Base-by-base conservation (phyloP, 2,113 vertebrate genomes). In the Silurus meridionalis region DNA sequence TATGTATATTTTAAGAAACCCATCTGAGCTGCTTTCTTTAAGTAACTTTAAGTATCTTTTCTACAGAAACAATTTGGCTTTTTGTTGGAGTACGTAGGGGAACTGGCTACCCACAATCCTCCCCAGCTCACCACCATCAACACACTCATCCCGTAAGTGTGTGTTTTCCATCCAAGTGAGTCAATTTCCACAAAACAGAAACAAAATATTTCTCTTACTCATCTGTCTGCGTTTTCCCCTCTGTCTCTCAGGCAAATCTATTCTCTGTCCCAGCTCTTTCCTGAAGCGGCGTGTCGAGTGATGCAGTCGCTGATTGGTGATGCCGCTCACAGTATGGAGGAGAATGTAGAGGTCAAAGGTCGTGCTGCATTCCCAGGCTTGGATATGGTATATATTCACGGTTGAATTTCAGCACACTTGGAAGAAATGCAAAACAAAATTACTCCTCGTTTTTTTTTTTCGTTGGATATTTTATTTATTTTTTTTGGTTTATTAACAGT, bases 181-280 rank as follows among this genome's bases (percentile, higher is more conserved):
- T 60, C 17, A 61, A 1, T 48, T 23, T 80, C 11, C 28, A 23
- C 17, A 6, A 10, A 23, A 13, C 5, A 8, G 8, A 80, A 72
- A 48, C 11, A 71, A 25, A 25, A 55, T 53, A 2, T 77, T 13
- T 53, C 69, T 48, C 21, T 48, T 21, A 21, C n/a, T 19, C 17
- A 11, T 60, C 0, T 60, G 0, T 77, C 37, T 37, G 37, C 37
- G 37, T 37, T 37, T 37, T 60, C 10, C 17, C 37, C 23, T 81
- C 21, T 84, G 8, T 61, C 15, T 78, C 46, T 71, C 87, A 99
- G 98, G 87, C 96, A 95, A 77, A 74, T 99, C 78, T 97, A 96
- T 86, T 88, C 87, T 28, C 92, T 99, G 64, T 97, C 97, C 90
- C 98, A 99, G 93, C 94, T 97, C 94, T 99, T 97, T 91, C 97